phyloP scores from a whole-genome alignment of 23 tunicate genomes.

The Ciona savignyi region DNA sequence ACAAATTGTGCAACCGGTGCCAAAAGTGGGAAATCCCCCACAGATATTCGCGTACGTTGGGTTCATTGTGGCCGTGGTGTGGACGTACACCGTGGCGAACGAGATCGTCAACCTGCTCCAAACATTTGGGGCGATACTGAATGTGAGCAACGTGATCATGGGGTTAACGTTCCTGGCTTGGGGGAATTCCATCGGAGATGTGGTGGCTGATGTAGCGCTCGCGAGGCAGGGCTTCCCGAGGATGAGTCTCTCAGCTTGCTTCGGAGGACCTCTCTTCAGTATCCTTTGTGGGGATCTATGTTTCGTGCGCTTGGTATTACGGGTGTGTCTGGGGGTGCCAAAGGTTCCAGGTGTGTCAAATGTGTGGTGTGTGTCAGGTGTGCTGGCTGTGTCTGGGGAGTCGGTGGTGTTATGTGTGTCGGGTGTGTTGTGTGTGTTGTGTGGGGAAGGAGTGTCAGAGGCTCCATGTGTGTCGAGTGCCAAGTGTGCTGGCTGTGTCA shows the following conservation, averaged over 20 bases:
- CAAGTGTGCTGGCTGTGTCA: too few species aligned
- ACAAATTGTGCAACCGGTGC: too few species aligned
- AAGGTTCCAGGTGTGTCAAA: too few species aligned
- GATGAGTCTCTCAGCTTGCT: slow-evolving; percentile 87
- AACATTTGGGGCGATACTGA: slow-evolving; percentile 71
- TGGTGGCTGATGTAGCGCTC: slow-evolving; percentile 79
- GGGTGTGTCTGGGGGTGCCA: too few species aligned
- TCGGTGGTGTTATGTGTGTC: too few species aligned
- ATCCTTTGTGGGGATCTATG: too few species aligned
- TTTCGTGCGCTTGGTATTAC: too few species aligned
- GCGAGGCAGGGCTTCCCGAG: slow-evolving; percentile 88
- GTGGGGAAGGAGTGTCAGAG: too few species aligned
- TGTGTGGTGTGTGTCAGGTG: too few species aligned
- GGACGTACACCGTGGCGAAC: slow-evolving; percentile 82
- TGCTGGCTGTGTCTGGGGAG: too few species aligned
- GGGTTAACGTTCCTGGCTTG: slow-evolving; percentile 94
- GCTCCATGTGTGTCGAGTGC: too few species aligned
- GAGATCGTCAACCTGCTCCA: slow-evolving; percentile 85
- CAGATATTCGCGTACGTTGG: slow-evolving; percentile 86
- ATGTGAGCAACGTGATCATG: slow-evolving; percentile 92
- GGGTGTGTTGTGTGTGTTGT: too few species aligned
- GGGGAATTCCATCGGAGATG: slow-evolving; percentile 92
- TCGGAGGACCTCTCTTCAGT: slow-evolving; percentile 95
- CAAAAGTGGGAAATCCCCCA: not conserved
- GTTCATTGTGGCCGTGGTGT: slow-evolving; percentile 59